A percentile compares a stretch with the other conserved stretches of the same genome.
phyloP scores from a whole-genome alignment of 2,797 vertebrate species.

The Scolopax rusticola region DNA sequence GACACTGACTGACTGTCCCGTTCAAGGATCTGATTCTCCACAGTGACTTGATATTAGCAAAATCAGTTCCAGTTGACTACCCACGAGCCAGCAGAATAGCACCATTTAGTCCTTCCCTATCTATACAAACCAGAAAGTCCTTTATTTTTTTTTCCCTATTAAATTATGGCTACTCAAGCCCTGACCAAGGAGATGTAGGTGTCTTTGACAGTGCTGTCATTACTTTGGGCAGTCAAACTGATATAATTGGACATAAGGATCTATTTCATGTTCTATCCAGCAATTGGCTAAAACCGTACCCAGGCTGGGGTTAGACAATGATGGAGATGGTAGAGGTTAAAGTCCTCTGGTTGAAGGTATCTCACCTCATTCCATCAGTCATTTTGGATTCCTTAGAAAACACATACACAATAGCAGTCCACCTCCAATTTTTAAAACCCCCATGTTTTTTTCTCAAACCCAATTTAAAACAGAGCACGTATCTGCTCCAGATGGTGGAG shows the following conservation, averaged over 20 bases:
- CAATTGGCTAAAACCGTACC: not conserved
- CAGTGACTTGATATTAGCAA: not conserved
- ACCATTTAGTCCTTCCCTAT: not conserved
- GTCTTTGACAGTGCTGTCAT: not conserved
- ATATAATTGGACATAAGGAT: not conserved
- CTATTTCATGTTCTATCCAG: not conserved
- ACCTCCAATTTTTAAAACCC: not conserved
- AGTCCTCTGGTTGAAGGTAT: not conserved
- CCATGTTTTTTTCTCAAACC: not conserved
- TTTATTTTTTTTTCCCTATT: not conserved
- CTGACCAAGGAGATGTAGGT: not conserved
- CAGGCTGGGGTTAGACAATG: not conserved
- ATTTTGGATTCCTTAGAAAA: not conserved
- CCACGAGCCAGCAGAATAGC: not conserved
- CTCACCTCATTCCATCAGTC: not conserved
- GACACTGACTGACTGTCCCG: not conserved
- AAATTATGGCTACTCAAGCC: not conserved
- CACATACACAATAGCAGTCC: accelerated
- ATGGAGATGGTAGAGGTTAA: not conserved
- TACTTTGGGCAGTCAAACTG: not conserved
- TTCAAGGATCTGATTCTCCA: not conserved
- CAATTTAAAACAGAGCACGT: not conserved
- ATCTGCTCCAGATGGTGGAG: not conserved
- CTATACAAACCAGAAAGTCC: not conserved
- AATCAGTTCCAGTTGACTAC: not conserved